Evolutionary conservation across 2,113 vertebrate genomes (phyloP).

Genomic region (Harpagus bidentatus): DNA sequence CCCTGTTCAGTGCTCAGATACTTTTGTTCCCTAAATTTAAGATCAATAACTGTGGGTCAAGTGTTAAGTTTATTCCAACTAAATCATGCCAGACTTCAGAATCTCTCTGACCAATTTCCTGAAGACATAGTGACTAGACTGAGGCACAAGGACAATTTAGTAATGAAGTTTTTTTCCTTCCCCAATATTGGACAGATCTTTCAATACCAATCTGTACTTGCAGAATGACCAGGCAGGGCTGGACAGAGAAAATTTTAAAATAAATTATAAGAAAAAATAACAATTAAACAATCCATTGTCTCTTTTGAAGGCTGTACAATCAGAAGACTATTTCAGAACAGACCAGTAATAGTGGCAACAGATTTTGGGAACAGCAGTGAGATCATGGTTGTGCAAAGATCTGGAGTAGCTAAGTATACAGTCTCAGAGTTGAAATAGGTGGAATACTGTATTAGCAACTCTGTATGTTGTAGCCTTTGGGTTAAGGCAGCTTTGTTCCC

Average conservation of each 20-base stretch:
- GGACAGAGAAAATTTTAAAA: background rate
- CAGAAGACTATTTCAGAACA: background rate
- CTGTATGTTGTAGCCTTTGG: background rate
- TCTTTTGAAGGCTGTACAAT: background rate
- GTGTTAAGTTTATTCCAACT: background rate
- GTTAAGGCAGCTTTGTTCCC: background rate
- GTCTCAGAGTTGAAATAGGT: background rate
- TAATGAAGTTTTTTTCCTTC: background rate
- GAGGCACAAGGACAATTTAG: background rate
- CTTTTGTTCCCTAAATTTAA: background rate
- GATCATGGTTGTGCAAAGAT: background rate
- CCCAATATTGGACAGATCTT: background rate
- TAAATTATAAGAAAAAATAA: background rate
- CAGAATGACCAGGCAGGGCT: background rate
- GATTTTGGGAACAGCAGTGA: background rate
- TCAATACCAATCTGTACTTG: background rate
- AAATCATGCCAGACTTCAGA: background rate
- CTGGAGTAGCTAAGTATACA: background rate
- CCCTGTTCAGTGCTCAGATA: background rate
- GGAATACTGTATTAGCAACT: background rate
- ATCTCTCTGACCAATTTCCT: background rate
- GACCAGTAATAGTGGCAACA: background rate
- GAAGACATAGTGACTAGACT: background rate
- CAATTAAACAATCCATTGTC: background rate
- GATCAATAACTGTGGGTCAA: background rate